These are phyloP conservation scores for Petromus typicus DNA, from an alignment of 2,113 vertebrate species.

Conservation along the genomic window DNA sequence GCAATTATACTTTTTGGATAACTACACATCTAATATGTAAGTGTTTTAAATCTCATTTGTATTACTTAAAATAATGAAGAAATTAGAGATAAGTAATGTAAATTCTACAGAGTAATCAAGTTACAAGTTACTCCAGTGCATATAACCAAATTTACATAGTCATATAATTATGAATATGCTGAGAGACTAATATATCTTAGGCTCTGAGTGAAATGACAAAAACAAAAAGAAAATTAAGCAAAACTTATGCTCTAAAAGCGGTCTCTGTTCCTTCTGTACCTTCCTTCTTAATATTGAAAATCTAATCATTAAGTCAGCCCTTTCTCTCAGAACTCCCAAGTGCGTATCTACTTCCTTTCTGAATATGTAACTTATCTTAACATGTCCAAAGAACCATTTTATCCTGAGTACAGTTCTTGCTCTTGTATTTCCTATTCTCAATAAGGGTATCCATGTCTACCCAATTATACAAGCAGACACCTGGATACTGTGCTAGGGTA, in stretches of 20 bases:
- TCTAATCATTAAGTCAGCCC: neutral
- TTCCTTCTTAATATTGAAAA: neutral
- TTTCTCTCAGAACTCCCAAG: neutral
- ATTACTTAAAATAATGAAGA: slow-evolving; percentile 27
- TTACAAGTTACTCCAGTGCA: neutral
- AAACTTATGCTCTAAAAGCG: neutral
- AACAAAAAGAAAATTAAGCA: neutral
- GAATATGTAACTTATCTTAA: neutral
- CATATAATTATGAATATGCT: neutral
- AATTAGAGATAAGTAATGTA: neutral
- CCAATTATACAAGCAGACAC: neutral
- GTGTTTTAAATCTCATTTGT: slow-evolving; percentile 10
- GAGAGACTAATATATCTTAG: neutral
- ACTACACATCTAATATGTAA: neutral
- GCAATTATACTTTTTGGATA: neutral
- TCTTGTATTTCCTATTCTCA: neutral
- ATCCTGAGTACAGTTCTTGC: neutral
- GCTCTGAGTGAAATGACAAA: neutral
- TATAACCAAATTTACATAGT: neutral
- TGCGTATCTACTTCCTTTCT: neutral
- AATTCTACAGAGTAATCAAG: neutral
- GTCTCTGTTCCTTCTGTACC: neutral
- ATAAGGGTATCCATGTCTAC: neutral
- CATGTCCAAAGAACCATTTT: neutral
- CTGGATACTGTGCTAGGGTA: neutral